These are phyloP conservation scores for Sterrhoptilus dennistouni DNA, from an alignment of 2,113 vertebrate genomes.

Conservation along the genomic window DNA sequence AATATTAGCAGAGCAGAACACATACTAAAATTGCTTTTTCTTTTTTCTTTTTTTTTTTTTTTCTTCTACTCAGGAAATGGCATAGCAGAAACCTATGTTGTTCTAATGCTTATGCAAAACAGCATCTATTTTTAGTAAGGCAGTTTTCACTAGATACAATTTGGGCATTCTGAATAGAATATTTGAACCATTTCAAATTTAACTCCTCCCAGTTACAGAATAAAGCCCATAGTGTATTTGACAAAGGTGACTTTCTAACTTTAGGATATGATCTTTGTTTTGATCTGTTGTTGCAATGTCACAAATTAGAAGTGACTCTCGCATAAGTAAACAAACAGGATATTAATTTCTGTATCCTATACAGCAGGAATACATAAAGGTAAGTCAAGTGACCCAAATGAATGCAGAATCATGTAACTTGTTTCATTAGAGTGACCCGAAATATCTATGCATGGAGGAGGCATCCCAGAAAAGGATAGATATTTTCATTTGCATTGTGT, in stretches of 20 bases:
- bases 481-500: neutral
- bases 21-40: neutral
- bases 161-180: constrained; percentile 21
- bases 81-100: neutral
- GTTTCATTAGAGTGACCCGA: neutral
- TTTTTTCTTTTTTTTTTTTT: neutral
- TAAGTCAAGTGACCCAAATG: neutral
- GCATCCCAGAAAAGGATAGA: neutral
- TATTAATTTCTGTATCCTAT: neutral
- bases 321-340: neutral
- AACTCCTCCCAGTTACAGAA: neutral
- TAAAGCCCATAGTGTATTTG: neutral
- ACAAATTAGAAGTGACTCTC: neutral
- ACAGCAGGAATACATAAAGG: neutral
- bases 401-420: neutral
- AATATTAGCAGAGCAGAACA: neutral
- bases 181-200: neutral
- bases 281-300: neutral
- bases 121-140: constrained; percentile 58
- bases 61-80: neutral
- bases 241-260: neutral
- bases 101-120: constrained; percentile 36
- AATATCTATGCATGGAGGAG: neutral
- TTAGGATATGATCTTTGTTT: neutral
- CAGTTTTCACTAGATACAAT: constrained; percentile 32